Evolutionary conservation across 2,797 vertebrate species (phyloP).

Genomic region (Brachyrhaphis roseni): DNA sequence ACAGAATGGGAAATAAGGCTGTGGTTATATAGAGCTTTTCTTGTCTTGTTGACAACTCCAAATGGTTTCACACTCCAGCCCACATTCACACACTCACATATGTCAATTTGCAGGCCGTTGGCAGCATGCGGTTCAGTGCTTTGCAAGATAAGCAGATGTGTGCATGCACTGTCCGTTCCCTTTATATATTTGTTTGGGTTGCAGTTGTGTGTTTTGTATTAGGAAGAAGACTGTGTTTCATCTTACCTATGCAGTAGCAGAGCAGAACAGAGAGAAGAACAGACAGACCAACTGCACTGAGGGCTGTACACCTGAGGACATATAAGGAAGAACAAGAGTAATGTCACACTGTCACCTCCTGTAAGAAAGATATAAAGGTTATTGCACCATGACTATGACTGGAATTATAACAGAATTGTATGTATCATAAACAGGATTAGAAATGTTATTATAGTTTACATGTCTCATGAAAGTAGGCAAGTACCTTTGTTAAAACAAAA

Average conservation of each 20-base stretch:
- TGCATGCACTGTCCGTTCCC: not conserved
- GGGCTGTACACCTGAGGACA: conserved; percentile 89
- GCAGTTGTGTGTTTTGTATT: not conserved
- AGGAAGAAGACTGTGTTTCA: not conserved
- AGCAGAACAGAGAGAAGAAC: conserved; percentile 94
- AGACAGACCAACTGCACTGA: conserved; percentile 94
- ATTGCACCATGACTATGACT: not conserved
- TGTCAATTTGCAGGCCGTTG: conserved; percentile 1
- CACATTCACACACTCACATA: conserved; percentile 11
- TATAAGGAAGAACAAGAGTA: not conserved
- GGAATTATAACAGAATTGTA: not conserved
- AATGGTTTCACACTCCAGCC: conserved; percentile 11
- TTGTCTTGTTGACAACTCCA: conserved; percentile 9
- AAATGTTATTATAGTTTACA: not conserved
- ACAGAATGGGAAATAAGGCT: conserved; percentile 7
- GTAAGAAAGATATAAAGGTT: not conserved
- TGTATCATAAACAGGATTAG: not conserved
- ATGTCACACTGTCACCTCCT: not conserved
- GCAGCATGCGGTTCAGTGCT: not conserved
- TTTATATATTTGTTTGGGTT: not conserved
- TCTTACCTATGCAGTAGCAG: conserved; percentile 96
- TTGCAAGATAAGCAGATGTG: not conserved
- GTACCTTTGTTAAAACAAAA: not conserved
- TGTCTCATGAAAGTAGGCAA: not conserved
- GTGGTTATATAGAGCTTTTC: not conserved